Evolutionary conservation across 2,888 invertebrate species (phyloP), one percentile per base, ranked within the genome.

Genomic region (Athrips mouffetella): DNA sequence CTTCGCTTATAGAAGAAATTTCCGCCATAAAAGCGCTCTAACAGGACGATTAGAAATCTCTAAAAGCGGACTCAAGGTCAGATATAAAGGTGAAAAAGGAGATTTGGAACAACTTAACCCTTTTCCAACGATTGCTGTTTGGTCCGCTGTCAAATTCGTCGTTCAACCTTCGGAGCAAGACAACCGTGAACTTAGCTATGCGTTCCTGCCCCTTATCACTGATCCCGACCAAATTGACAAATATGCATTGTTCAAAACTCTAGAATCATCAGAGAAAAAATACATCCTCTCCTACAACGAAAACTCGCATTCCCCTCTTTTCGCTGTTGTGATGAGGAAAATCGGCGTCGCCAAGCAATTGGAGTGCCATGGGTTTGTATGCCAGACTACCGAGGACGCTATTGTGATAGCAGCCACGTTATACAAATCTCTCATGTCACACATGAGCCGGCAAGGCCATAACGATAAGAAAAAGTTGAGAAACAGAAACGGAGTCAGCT

Each of bases 351-450:
- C 94, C 1, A 94, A 94, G 70, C 91, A 94, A 61, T 83, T 96
- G 54, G 96, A 96, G 86, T 97, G 96, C 79, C 97, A 97, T 87
- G 96, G 94, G 39, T 97, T 96, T 81, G 94, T 96, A 62, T 97
- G 96, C 80, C 93, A 94, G 77, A 94, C 94, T 65, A 94, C 96
- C 25, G 96, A 96, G 83, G 96, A 97, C 79, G 96, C 97, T 54
- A 94, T 97, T 30, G 95, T 96, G 0, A 95, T 97, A 63, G 97
- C 97, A 10, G 96, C 96, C 40, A 96, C 96, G 55, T 89, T 97
- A 59, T 97, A 97, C 83, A 94, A 96, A 81, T 95, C 95, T 27
- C 89, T 97, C 48, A 93, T 96, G 89, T 92, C 94, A 52, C 94
- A 94, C 69, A 94, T 94, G 89, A 92, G 92, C 74, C 89, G 90